phyloP scores from a whole-genome alignment of 2,888 invertebrate species.

The Rotaria socialis region DNA sequence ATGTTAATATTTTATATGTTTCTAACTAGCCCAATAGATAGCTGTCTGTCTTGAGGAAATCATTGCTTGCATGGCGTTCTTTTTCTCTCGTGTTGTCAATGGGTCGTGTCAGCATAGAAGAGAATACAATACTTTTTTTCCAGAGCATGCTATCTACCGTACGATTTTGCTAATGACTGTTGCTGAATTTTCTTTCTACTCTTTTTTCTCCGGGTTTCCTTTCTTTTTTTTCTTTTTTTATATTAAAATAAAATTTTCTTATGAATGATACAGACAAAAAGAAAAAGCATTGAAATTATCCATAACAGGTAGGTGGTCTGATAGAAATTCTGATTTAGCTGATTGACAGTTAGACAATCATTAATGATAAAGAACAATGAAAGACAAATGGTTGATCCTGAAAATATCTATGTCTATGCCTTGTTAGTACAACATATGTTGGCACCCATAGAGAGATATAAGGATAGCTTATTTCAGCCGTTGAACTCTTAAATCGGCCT shows the following conservation, averaged over 20 bases:
- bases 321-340: background rate
- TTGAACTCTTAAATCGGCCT: constrained; percentile 9
- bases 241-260: background rate
- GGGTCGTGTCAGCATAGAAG: background rate
- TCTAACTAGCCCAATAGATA: constrained; percentile 18
- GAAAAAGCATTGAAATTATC: background rate
- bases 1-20: background rate
- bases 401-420: background rate
- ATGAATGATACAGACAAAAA: background rate
- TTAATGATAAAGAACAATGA: background rate
- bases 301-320: background rate
- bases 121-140: background rate
- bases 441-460: background rate
- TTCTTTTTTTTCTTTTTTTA: background rate
- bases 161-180: background rate
- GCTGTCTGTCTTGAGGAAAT: background rate
- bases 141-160: background rate
- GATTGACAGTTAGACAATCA: constrained; percentile 1
- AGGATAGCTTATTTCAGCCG: background rate
- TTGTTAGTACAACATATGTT: background rate
- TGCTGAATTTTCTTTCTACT: too few relatives aligned
- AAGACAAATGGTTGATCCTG: background rate
- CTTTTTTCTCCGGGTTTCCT: too few relatives aligned
- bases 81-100: background rate
- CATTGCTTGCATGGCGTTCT: background rate